These are phyloP conservation scores for Trachymyrmex septentrionalis DNA, from an alignment of 1,140 invertebrate genomes.

Conservation along the genomic window DNA sequence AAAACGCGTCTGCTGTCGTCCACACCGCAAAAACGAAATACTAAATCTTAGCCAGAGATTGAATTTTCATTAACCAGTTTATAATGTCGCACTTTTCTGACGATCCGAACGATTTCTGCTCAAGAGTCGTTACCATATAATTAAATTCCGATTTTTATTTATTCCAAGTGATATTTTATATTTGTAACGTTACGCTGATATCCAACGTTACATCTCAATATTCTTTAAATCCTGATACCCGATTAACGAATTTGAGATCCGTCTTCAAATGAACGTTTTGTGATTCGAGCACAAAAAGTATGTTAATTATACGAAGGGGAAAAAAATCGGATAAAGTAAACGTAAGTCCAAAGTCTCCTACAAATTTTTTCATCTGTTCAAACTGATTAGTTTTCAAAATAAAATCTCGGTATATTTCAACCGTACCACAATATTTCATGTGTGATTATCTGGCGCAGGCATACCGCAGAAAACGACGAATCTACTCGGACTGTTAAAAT, in stretches of 20 bases:
- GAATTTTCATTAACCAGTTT: slow-evolving; percentile 59
- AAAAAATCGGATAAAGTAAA: not conserved
- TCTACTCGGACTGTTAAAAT: slow-evolving; percentile 71
- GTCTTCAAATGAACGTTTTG: not conserved
- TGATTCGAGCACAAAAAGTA: too few relatives aligned
- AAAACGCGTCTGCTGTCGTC: slow-evolving; percentile 24
- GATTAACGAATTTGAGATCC: not conserved
- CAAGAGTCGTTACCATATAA: not conserved
- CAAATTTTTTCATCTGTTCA: not conserved
- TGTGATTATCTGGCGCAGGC: not conserved
- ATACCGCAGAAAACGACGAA: not conserved
- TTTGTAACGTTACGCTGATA: not conserved
- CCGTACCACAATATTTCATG: not conserved
- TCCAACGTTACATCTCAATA: not conserved
- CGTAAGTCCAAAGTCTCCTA: not conserved
- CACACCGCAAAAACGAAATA: slow-evolving; percentile 11
- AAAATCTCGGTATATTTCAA: not conserved
- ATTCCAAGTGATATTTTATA: not conserved
- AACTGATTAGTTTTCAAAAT: not conserved
- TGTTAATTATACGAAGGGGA: not conserved
- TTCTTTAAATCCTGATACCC: not conserved
- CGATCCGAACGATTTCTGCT: slow-evolving; percentile 9
- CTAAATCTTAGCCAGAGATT: not conserved
- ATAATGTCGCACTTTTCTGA: not conserved
- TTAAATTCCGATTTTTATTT: slow-evolving; percentile 7